These are phyloP conservation scores for Heteropelma amictum DNA, from an alignment of 2,888 invertebrate genomes.

Conservation along the genomic window DNA sequence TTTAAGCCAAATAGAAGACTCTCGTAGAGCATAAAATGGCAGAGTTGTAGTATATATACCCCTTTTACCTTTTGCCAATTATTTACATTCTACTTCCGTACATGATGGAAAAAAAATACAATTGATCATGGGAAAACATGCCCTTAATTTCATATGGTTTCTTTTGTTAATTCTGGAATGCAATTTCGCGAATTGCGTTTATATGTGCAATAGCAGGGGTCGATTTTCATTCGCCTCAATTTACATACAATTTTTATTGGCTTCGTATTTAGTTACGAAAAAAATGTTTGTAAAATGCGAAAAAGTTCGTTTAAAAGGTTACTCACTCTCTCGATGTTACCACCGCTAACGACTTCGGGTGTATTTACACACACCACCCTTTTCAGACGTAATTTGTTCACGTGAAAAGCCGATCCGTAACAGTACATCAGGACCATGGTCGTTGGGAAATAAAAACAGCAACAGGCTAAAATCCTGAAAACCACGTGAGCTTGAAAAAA, in stretches of 20 bases:
- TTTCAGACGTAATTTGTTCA: constrained; percentile 88
- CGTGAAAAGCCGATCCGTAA: constrained; percentile 93
- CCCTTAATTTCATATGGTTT: not conserved
- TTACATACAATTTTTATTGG: too few species aligned
- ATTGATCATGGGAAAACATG: not conserved
- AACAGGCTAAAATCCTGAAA: constrained; percentile 87
- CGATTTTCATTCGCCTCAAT: too few species aligned
- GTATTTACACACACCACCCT: constrained; percentile 78
- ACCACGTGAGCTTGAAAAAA: too few species aligned
- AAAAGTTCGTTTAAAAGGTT: constrained; percentile 2
- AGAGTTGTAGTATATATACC: constrained; percentile 14
- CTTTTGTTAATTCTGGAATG: too few species aligned
- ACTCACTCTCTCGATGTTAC: constrained; percentile 80
- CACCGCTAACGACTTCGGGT: constrained; percentile 78
- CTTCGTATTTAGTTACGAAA: too few species aligned
- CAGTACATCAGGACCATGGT: constrained; percentile 96
- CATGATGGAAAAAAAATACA: not conserved
- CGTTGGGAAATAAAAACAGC: constrained; percentile 93
- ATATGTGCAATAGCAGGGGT: too few species aligned
- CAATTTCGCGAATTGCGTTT: too few species aligned
- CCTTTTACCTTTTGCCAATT: not conserved
- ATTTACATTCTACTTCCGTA: not conserved
- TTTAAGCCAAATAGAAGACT: constrained; percentile 36
- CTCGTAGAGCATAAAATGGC: constrained; percentile 33
- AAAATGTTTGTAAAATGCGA: too few species aligned